Percentiles rank a stretch among this genome's conserved stretches.
Evolutionary conservation across 2,888 invertebrate species (phyloP).

Genomic region (Chaetogeoica ovagalla): DNA sequence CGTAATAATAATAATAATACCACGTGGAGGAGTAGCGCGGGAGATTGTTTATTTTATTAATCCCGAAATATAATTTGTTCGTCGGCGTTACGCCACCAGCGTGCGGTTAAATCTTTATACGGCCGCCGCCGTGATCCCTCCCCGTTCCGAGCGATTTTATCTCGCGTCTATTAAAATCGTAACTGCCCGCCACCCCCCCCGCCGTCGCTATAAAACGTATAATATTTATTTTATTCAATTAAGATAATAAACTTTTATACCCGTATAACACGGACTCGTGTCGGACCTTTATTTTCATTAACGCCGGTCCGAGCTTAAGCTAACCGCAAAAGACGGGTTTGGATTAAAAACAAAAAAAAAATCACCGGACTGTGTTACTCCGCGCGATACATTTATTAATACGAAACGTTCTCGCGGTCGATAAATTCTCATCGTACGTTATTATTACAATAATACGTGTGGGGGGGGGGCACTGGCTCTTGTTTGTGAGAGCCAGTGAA

Average conservation of each 20-base stretch:
- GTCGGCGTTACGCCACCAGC: not conserved
- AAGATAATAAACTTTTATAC: slow-evolving; percentile 18
- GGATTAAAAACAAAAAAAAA: too few species aligned
- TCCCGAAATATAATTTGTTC: not conserved
- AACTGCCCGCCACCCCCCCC: not conserved
- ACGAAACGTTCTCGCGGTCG: too few species aligned
- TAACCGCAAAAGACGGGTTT: not conserved
- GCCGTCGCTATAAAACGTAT: not conserved
- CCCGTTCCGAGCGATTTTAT: slow-evolving; percentile 7
- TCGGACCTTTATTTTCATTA: not conserved
- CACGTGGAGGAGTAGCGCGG: too few species aligned
- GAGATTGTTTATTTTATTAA: too few species aligned
- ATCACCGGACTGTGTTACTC: too few species aligned
- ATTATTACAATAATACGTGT: too few species aligned
- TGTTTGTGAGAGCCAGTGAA: too few species aligned
- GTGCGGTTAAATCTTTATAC: not conserved
- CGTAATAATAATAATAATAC: too few species aligned
- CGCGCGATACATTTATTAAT: too few species aligned
- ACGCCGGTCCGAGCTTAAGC: not conserved
- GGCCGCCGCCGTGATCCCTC: too few species aligned
- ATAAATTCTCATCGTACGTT: too few species aligned
- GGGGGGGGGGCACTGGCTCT: too few species aligned
- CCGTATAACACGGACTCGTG: not conserved
- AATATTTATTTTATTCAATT: slow-evolving; percentile 26
- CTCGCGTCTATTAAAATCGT: slow-evolving; percentile 16